Evolutionary conservation across 2,888 invertebrate genomes (phyloP).

Genomic region (Agriopis marginaria): DNA sequence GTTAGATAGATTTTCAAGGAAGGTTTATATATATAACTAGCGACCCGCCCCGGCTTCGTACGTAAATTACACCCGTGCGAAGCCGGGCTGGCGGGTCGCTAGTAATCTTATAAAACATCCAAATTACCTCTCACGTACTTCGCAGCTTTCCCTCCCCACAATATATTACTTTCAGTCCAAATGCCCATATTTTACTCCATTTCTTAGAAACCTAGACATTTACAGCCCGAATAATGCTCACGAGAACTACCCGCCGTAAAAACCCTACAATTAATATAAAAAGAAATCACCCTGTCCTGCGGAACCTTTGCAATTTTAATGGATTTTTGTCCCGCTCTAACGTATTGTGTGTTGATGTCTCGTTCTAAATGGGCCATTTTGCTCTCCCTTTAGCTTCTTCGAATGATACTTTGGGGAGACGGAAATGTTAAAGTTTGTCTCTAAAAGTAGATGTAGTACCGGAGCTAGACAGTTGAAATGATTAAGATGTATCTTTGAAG

Average conservation of each 20-base stretch:
- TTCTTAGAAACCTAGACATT: conserved; percentile 14
- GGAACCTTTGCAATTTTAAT: conserved; percentile 26
- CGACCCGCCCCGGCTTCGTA: too few species aligned
- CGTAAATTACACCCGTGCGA: too few species aligned
- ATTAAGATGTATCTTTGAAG: background rate
- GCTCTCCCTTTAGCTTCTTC: conserved; percentile 38
- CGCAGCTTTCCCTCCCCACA: background rate
- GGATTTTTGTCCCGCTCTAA: conserved; percentile 25
- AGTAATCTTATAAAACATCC: too few species aligned
- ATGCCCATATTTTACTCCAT: conserved; percentile 4
- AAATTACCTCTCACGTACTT: background rate
- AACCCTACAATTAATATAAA: conserved; percentile 29
- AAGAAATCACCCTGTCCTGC: conserved; percentile 26
- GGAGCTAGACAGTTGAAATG: conserved; percentile 3
- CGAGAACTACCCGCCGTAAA: conserved; percentile 15
- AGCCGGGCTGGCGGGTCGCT: too few species aligned
- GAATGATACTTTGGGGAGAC: conserved; percentile 17
- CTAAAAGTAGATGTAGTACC: background rate
- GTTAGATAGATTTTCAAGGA: too few species aligned
- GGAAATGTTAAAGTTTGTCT: conserved; percentile 24
- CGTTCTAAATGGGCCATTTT: conserved; percentile 40
- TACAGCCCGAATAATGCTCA: conserved; percentile 10
- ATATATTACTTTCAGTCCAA: background rate
- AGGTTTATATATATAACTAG: too few species aligned
- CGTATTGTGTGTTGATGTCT: conserved; percentile 26